Evolutionary conservation across 2,797 vertebrate genomes (phyloP).

Genomic region (Eupleurogrammus muticus): DNA sequence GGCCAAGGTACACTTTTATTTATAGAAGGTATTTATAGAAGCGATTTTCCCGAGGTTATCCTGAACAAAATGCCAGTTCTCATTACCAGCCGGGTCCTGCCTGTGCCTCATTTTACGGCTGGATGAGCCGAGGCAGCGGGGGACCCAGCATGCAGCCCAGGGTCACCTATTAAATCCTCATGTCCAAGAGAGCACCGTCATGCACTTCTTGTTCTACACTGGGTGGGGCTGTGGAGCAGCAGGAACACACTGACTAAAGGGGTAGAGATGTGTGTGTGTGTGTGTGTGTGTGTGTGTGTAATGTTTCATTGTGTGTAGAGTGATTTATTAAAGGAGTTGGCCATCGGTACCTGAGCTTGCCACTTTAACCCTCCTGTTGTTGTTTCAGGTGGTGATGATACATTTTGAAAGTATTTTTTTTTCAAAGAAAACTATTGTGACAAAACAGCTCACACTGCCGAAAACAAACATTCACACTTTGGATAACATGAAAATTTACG

Average conservation of each 20-base stretch:
- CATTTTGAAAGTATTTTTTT: conserved; percentile 25
- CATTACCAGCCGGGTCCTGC: conserved; percentile 84
- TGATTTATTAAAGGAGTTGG: conserved; percentile 60
- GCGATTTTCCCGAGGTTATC: conserved; percentile 87
- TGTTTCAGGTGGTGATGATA: conserved; percentile 44
- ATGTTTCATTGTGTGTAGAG: conserved; percentile 39
- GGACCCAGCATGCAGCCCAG: conserved; percentile 80
- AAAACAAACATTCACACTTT: conserved; percentile 1
- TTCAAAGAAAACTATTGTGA: conserved; percentile 11
- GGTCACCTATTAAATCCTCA: conserved; percentile 86
- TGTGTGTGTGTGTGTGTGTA: conserved; percentile 4
- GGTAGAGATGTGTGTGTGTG: conserved; percentile 60
- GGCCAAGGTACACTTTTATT: conserved; percentile 85
- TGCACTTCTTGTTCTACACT: conserved; percentile 75
- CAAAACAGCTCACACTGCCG: background rate
- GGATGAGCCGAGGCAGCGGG: conserved; percentile 81
- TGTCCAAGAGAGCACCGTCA: conserved; percentile 80
- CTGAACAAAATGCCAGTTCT: conserved; percentile 86
- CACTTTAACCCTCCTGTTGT: conserved; percentile 48
- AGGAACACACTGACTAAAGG: conserved; percentile 43
- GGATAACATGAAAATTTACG: background rate
- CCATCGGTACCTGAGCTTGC: conserved; percentile 36
- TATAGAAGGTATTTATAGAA: conserved; percentile 89
- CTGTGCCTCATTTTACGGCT: conserved; percentile 87
- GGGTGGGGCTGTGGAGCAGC: conserved; percentile 72